Conservation (phyloP, 2,113 vertebrate genomes). For the Pica pica region DNA sequence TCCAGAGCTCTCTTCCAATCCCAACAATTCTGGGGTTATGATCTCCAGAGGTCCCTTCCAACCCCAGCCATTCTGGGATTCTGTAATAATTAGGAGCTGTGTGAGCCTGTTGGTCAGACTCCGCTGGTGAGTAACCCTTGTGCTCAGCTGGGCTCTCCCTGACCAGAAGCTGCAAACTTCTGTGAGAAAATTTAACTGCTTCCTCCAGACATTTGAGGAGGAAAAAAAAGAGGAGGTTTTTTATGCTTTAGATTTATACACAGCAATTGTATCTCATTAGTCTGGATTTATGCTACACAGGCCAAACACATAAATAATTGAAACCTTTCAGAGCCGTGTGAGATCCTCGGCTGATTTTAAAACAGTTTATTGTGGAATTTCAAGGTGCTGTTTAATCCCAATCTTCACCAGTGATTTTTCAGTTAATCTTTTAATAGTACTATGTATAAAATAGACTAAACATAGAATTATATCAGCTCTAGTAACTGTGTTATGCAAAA, state of each 20-base stretch:
- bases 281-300: constrained; percentile 39
- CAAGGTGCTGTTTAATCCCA: constrained; percentile 59
- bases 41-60: neutral
- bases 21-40: too few species aligned
- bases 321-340: constrained; percentile 40
- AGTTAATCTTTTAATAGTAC: constrained; percentile 50
- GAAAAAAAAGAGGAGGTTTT: neutral
- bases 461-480: constrained; percentile 10
- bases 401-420: constrained; percentile 36
- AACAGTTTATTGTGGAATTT: constrained; percentile 52
- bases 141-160: neutral
- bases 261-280: constrained; percentile 66
- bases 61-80: neutral
- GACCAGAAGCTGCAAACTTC: neutral
- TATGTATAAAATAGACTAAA: constrained; percentile 12
- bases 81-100: neutral
- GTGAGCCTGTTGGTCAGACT: neutral
- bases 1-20: neutral
- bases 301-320: constrained; percentile 64
- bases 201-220: neutral
- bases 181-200: neutral
- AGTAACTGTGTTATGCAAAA: neutral
- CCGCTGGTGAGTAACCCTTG: neutral
- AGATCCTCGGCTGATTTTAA: constrained; percentile 55
- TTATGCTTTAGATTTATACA: constrained; percentile 35